Evolutionary conservation across 2,888 invertebrate genomes (phyloP).

Genomic region (Archips xylosteana): DNA sequence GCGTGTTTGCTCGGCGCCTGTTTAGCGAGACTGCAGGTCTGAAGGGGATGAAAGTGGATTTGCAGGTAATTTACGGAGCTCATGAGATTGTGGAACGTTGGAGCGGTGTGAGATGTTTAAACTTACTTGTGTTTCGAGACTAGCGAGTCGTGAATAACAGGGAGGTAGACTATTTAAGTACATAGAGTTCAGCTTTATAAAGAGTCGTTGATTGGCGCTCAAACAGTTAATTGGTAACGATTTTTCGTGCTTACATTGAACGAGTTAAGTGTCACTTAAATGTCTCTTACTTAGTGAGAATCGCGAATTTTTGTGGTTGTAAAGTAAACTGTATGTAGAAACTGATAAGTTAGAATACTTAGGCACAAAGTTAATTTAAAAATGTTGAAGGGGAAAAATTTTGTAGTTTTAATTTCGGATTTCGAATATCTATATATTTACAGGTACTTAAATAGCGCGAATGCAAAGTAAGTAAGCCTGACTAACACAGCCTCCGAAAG

Average conservation of each 20-base stretch:
- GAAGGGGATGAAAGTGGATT: constrained; percentile 14
- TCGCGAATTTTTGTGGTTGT: too few relatives aligned
- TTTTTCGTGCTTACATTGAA: background rate
- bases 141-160: background rate
- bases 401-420: too few relatives aligned
- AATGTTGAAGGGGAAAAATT: too few relatives aligned
- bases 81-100: background rate
- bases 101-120: background rate
- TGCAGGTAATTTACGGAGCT: constrained; percentile 12
- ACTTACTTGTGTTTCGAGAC: background rate
- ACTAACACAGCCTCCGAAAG: too few relatives aligned
- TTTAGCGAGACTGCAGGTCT: constrained; percentile 4
- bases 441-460: too few relatives aligned
- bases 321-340: too few relatives aligned
- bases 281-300: too few relatives aligned
- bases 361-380: too few relatives aligned
- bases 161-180: background rate
- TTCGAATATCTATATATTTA: too few relatives aligned
- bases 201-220: background rate
- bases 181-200: background rate
- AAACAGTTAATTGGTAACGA: background rate
- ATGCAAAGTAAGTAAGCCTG: too few relatives aligned
- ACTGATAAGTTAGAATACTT: too few relatives aligned
- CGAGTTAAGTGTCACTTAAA: too few relatives aligned
- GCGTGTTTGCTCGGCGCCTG: background rate